phyloP scores from a whole-genome alignment of 2,888 invertebrate genomes.

The Prionchulus punctatus region DNA sequence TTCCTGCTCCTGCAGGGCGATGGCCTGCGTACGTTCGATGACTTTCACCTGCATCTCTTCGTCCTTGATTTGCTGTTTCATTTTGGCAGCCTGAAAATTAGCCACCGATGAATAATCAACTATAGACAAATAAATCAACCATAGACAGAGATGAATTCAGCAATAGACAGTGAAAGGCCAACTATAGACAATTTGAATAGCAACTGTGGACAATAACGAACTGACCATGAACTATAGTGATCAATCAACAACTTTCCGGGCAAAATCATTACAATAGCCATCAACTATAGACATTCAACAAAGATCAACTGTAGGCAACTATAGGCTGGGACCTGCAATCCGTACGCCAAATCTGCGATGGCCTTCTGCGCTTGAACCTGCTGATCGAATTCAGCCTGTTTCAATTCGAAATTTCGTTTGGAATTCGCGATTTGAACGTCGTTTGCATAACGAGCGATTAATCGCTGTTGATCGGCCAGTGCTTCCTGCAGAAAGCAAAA shows the following conservation, averaged over 20 bases:
- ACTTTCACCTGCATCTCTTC: constrained; percentile 87
- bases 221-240: neutral
- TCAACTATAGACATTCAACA: too few relatives aligned
- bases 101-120: neutral
- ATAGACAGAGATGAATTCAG: neutral
- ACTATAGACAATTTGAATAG: too few relatives aligned
- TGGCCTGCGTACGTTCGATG: constrained; percentile 77
- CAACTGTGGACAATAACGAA: neutral
- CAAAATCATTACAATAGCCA: too few relatives aligned
- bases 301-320: neutral
- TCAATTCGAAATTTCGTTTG: constrained; percentile 83
- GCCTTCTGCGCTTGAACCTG: constrained; percentile 80
- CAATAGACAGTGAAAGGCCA: neutral
- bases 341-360: constrained; percentile 34
- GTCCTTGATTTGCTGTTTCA: constrained; percentile 82
- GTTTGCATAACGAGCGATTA: constrained; percentile 80
- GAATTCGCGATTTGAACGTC: constrained; percentile 95
- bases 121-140: neutral
- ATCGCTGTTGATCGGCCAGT: constrained; percentile 83
- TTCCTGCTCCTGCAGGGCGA: constrained; percentile 87
- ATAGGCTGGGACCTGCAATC: constrained; percentile 29
- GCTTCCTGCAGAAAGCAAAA: constrained; percentile 47
- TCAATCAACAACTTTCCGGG: neutral
- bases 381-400: constrained; percentile 88
- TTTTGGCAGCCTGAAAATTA: constrained; percentile 73